Evolutionary conservation across 2,113 vertebrate genomes (phyloP).

Genomic region (Paraplagusia blochii): DNA sequence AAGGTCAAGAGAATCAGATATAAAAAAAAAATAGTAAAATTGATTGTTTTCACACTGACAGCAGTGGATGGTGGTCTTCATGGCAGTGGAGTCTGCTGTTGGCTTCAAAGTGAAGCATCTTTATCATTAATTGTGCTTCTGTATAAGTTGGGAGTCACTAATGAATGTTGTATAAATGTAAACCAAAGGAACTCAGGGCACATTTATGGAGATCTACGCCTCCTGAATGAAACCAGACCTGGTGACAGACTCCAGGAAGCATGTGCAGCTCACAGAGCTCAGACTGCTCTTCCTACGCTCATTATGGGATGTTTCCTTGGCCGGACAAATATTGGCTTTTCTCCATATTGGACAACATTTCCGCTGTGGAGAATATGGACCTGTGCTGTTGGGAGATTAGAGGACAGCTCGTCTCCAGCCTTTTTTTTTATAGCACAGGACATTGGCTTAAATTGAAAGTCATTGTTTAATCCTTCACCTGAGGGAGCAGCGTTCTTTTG

Average conservation of each 20-base stretch:
- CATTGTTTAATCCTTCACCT: slow-evolving; percentile 49
- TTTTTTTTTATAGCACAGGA: slow-evolving; percentile 43
- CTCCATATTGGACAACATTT: not conserved
- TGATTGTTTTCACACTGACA: slow-evolving; percentile 67
- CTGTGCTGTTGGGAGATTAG: slow-evolving; percentile 41
- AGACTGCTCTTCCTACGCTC: slow-evolving; percentile 7
- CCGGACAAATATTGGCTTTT: slow-evolving; percentile 3
- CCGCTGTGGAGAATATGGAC: slow-evolving; percentile 28
- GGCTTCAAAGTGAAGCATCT: slow-evolving; percentile 14
- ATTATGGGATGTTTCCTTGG: not conserved
- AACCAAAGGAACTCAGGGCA: slow-evolving; percentile 40
- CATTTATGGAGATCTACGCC: slow-evolving; percentile 25
- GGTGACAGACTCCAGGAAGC: slow-evolving; percentile 21
- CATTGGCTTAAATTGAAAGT: slow-evolving; percentile 60
- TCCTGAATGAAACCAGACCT: slow-evolving; percentile 55
- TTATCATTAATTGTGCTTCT: slow-evolving; percentile 4
- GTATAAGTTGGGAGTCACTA: slow-evolving; percentile 17
- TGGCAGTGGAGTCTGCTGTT: slow-evolving; percentile 30
- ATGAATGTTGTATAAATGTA: slow-evolving; percentile 38
- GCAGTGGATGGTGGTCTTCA: slow-evolving; percentile 59
- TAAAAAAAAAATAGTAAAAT: slow-evolving; percentile 26
- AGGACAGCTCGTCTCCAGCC: slow-evolving; percentile 10
- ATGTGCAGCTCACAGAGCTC: not conserved
- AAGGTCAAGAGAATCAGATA: slow-evolving; percentile 51
- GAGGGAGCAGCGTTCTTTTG: slow-evolving; percentile 30